Evolutionary conservation across 2,113 vertebrate genomes (phyloP), one percentile per base, ranked within the genome.

Genomic region (Antechinus flavipes): DNA sequence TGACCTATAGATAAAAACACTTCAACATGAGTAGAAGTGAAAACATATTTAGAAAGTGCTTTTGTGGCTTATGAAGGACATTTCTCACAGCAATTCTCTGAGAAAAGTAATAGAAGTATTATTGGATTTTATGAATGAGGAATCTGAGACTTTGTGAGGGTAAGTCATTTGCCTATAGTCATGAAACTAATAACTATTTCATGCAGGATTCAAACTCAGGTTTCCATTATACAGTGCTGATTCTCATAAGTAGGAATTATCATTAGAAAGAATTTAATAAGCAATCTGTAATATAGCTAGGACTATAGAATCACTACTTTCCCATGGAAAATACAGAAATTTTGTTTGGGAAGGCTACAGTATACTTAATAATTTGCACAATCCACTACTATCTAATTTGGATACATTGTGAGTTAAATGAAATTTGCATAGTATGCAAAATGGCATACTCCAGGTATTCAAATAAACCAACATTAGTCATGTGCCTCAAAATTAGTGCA

Each of bases 1-100:
- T 93, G 94, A 53, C 10, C 11, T 42, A 25, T 23, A 58, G 90
- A 49, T 89, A 94, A 96, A 93, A 42, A 84, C n/a, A 84, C 19
- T 19, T 42, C 68, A 42, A 22, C n/a, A 42, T 84, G n/a, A 84
- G 35, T 76, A 76, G 68, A 84, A 84, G n/a, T 42, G n/a, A 84
- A 42, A 23, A 42, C n/a, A 84, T 84, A 42, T 84, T 42, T 84
- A 42, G 22, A 84, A 8, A 84, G 68, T 42, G 19, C n/a, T n/a
- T 42, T 16, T 84, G 68, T 42, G 19, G 35, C 16, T 84, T 76
- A 8, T 42, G 68, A 84, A 8, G 35, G 42, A 0, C 19, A 84
- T 42, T 84, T 84, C 35, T 84, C n/a, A 22, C 16, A 84, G 19
- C 35, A 42, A 42, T 19, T 6, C 68, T 84, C n/a, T 84, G 68